Conservation (phyloP, 2,888 invertebrate genomes). For the Ochlodes sylvanus region DNA sequence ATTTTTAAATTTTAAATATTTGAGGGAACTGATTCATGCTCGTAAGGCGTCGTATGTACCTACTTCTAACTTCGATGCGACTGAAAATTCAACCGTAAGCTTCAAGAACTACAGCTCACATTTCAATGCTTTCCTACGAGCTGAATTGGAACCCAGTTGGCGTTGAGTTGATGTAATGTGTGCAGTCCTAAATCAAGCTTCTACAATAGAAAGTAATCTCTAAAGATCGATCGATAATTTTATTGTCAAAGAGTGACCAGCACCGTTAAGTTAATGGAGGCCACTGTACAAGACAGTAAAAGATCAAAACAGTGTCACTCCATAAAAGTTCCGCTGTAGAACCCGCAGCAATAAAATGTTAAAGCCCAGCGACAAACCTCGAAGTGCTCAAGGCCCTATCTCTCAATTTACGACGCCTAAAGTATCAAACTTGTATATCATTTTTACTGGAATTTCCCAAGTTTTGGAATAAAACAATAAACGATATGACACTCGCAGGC, state of each 20-base stretch:
- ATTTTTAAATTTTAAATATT: too few species aligned
- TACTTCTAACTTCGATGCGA: too few species aligned
- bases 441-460: conserved; percentile 29
- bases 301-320: not conserved
- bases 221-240: too few species aligned
- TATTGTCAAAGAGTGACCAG: not conserved
- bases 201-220: too few species aligned
- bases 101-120: too few species aligned
- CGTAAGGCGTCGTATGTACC: too few species aligned
- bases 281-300: not conserved
- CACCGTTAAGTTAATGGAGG: not conserved
- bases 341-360: conserved; percentile 16
- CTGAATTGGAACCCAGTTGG: too few species aligned
- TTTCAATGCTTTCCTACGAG: too few species aligned
- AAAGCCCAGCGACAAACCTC: conserved; percentile 16
- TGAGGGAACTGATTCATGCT: too few species aligned
- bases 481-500: conserved; percentile 23
- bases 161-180: too few species aligned
- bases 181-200: too few species aligned
- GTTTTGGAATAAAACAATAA: conserved; percentile 35
- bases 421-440: conserved; percentile 36
- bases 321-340: not conserved
- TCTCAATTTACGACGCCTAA: conserved; percentile 28
- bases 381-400: conserved; percentile 12
- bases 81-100: too few species aligned